Base-by-base conservation (phyloP, 2,113 vertebrate genomes). In the Rynchops niger region DNA sequence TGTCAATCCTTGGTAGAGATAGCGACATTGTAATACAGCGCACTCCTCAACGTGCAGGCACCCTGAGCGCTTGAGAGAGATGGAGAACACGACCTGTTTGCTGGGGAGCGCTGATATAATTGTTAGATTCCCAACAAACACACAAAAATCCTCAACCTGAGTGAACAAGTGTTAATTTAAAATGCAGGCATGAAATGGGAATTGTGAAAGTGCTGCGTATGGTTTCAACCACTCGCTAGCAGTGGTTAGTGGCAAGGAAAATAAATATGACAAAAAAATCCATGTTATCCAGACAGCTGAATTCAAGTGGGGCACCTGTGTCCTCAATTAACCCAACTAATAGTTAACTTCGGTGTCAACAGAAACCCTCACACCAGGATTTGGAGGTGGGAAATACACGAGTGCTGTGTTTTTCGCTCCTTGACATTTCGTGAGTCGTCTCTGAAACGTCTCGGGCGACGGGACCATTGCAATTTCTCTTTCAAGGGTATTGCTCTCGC, bases 311-410 rank as follows among this genome's bases (percentile, higher is more conserved):
- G 77, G 43, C 82, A 86, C 59, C 72, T 74, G 59, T 59, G 90
- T 93, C 95, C 95, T 89, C 71, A 49, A 34, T 96, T 89, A 92
- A 96, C 95, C 95, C 71, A 69, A 8, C 29, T 16, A n/a, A 25
- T 36, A 56, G 71, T 26, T 66, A 55, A 36, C 52, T 90, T 50
- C 0, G 22, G 53, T 87, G 90, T 82, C 72, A 49, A 29, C 72
- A 84, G 85, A 77, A 53, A 43, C 32, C 55, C 79, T 91, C 12
- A 0, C 84, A 32, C 74, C n/a, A 3, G 73, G 66, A 43, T 69
- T 15, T 73, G 80, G 93, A 92, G 93, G 71, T 63, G 84, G 78
- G 85, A 77, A 81, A 36, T n/a, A 9, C 29, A 25, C 1, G 27
- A 94, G 80, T 9, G 43, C 81, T 23, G 55, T 4, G 26, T 34